Conservation (phyloP, 1,140 invertebrate species). For the Centruroides vittatus region DNA sequence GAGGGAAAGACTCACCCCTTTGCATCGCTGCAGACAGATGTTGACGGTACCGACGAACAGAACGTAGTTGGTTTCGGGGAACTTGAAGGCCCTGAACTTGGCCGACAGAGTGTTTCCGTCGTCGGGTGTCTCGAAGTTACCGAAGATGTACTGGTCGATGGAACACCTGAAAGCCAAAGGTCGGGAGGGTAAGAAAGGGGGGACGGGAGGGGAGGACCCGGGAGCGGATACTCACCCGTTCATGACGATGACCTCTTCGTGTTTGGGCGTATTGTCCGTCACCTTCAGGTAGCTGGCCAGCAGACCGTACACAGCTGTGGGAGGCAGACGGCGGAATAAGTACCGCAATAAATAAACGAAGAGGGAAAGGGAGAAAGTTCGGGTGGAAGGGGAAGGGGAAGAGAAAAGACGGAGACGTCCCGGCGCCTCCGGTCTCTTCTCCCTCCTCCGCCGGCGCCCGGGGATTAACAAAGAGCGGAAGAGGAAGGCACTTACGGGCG, state of each 20-base stretch:
- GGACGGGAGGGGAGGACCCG: no score
- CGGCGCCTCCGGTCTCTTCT: no score
- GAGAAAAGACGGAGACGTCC: no score
- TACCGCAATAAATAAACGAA: background rate
- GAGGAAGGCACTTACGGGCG: slow-evolving; percentile 45
- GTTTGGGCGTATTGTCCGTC: slow-evolving; percentile 59
- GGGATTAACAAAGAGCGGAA: no score
- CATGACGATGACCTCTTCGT: slow-evolving; percentile 73
- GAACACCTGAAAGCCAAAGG: slow-evolving; percentile 51
- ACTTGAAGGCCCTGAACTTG: slow-evolving; percentile 75
- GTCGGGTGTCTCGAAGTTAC: slow-evolving; percentile 75
- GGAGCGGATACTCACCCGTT: slow-evolving; percentile 52
- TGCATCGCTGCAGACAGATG: slow-evolving; percentile 75
- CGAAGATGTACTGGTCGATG: slow-evolving; percentile 79
- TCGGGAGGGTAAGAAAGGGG: no score
- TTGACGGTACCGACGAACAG: slow-evolving; percentile 82
- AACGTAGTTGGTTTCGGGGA: slow-evolving; percentile 82
- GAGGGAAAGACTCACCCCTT: slow-evolving; percentile 48
- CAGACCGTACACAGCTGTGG: slow-evolving; percentile 19
- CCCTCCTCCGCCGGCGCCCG: no score
- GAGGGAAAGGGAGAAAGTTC: background rate
- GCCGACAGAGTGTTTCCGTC: slow-evolving; percentile 63
- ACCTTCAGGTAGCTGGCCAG: slow-evolving; percentile 72
- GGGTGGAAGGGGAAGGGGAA: no score
- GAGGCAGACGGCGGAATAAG: background rate